Evolutionary conservation across 2,797 vertebrate genomes (phyloP), one percentile per base, ranked within the genome.

Genomic region (Sylvia borin): DNA sequence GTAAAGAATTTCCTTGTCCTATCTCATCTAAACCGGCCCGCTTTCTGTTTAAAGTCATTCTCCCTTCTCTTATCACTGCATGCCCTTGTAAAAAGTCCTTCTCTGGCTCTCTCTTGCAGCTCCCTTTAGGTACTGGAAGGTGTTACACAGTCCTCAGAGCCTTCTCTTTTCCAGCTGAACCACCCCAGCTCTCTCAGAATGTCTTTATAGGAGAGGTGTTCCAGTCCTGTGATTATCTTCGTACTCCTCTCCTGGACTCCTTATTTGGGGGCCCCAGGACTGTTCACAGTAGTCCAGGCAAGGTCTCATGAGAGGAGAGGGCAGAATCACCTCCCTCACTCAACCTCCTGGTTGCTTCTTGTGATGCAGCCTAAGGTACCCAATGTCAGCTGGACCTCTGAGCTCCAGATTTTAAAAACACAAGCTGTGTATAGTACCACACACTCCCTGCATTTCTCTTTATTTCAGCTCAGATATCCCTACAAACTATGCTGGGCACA

Each of bases 111-210:
- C 50, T n/a, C 43, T 45, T 38, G 57, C 21, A 57, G 24, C 13
- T 20, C 10, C 27, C 24, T 82, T 89, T 31, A 57, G 24, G 7
- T 25, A 24, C 34, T 53, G 15, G 62, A 68, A 43, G 19, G 11
- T 0, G 0, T 50, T 58, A 3, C 25, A 22, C 1, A 0, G 20
- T 58, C 25, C 32, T 25, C 45, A 45, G 17, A 58, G 43, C n/a
- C 43, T 76, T n/a, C 43, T 64, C 24, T 40, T 45, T 48, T 45
- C 51, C 38, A 45, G 38, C 29, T 64, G 57, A 71, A 40, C 20
- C 32, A 58, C 20, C 15, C 7, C 65, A 51, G 14, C 13, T 58
- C 12, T 51, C 51, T 40, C 65, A 64, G 29, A n/a, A 43, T 77
- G n/a, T 45, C 43, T 51, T 57, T 32, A 6, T 1, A 57, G 43